Base-by-base conservation (phyloP, 2,888 invertebrate species). In the Clunio marinus region DNA sequence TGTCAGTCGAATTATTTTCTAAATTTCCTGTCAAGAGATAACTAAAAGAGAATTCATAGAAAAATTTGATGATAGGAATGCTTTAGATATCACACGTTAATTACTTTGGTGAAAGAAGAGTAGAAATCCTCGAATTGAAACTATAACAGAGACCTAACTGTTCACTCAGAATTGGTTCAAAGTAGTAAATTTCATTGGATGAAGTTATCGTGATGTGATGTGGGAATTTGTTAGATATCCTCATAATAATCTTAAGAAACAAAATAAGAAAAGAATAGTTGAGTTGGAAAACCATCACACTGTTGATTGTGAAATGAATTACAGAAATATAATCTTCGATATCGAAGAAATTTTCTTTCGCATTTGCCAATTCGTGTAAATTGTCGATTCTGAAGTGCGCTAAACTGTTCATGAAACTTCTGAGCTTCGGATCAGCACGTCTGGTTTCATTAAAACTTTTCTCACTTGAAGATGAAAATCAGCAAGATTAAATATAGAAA, bases 101-200 rank as follows among this genome's bases (percentile, higher is more conserved):
- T 46, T 69, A 73, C 73, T 69, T 63, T 10, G 71, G 70, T 20
- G 72, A 69, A 13, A 73, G 69, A 57, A 70, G 72, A 22, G 73
- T 69, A 1, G 75, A 68, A 58, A 75, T 71, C 20, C 70, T 69
- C 2, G 74, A 74, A 66, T 74, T 74, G 69, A 74, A 75, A 2
- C 73, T 73, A 46, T 72, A 73, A 60, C 76, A 76, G 5, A 75
- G 70, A 2, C 76, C 76, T 72, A 75, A 73, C 70, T 75, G 41
- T 25, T 68, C 76, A 7, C 75, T 75, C 1, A 75, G 57, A 8
- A 72, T 72, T 24, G 58, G 68, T 8, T 55, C 55, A 15, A 68
- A 68, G 15, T 17, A 68, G 24, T n/a, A 58, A 8, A 20, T 32
- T n/a, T 55, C 32, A 25, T 67, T 15, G 7, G 55, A 17, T 20